These are phyloP conservation scores for Oreochromis niloticus DNA, from an alignment of 2,113 vertebrate species.

Conservation along the genomic window DNA sequence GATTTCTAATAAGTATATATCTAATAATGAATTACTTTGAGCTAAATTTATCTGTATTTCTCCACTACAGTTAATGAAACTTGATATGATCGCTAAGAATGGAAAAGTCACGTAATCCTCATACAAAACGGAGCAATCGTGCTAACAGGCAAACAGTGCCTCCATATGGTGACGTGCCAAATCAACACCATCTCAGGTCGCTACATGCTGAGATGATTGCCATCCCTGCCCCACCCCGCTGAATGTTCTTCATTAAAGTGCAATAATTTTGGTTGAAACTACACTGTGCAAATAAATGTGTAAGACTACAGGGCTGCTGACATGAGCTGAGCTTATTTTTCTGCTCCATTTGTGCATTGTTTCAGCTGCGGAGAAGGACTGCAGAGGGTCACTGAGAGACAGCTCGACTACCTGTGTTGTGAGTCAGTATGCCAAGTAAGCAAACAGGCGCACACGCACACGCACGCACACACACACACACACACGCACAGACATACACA, in stretches of 20 bases:
- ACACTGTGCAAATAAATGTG: neutral
- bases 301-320: neutral
- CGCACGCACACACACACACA: too few species aligned
- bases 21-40: neutral
- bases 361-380: neutral
- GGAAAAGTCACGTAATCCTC: neutral
- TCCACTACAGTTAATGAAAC: neutral
- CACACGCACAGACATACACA: neutral
- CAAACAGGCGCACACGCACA: fast-evolving
- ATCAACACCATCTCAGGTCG: neutral
- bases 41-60: neutral
- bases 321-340: neutral
- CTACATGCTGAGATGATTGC: neutral
- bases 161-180: neutral
- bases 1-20: neutral
- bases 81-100: neutral
- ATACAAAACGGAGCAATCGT: neutral
- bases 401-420: neutral
- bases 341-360: neutral
- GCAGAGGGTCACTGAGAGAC: neutral
- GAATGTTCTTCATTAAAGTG: neutral
- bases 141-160: neutral
- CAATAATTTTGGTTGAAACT: neutral
- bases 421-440: neutral
- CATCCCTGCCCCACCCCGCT: neutral